Percentiles rank a stretch among this genome's conserved stretches.
These are phyloP conservation scores for Calypte anna DNA, from an alignment of 2,113 vertebrate species.

Conservation along the genomic window DNA sequence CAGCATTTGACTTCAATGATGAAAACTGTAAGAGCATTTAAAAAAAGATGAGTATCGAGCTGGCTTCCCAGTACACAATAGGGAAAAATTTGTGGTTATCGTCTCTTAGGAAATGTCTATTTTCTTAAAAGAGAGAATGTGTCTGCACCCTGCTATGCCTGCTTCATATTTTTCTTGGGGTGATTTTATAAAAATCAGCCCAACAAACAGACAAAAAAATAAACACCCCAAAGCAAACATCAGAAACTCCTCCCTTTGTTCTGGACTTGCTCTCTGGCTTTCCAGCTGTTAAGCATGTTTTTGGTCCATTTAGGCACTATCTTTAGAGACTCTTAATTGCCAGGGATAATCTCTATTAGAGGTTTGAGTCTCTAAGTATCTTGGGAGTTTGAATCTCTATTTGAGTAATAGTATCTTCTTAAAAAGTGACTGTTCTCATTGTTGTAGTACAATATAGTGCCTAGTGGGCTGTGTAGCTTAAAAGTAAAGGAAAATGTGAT, in stretches of 20 bases:
- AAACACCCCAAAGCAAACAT: neutral
- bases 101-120: neutral
- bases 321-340: neutral
- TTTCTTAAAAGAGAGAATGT: neutral
- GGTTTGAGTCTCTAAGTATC: neutral
- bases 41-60: neutral
- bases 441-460: neutral
- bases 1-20: neutral
- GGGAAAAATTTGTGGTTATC: neutral
- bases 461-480: neutral
- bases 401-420: neutral
- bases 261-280: neutral
- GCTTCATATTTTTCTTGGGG: neutral
- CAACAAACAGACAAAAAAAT: neutral
- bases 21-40: neutral
- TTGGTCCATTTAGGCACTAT: neutral
- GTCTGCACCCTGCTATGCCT: neutral
- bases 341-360: neutral
- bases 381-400: neutral
- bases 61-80: neutral
- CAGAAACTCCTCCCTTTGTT: neutral
- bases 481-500: neutral
- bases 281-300: accelerated
- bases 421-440: neutral
- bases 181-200: neutral